phyloP scores from a whole-genome alignment of 2,113 vertebrate genomes.

The Xenopus tropicalis region UCB_Xtro_10.0 CM004444.2:50641001-50641500 shows the following conservation, averaged over 20 bases:
- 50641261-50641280: neutral
- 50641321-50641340: too few relatives aligned
- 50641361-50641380: too few relatives aligned
- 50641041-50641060: too few relatives aligned
- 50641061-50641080: too few relatives aligned
- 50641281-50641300: neutral
- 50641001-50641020: neutral
- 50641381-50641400: too few relatives aligned
- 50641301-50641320: neutral
- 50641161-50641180: slow-evolving; percentile 11
- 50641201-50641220: slow-evolving; percentile 16
- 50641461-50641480: too few relatives aligned
- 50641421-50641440: too few relatives aligned
- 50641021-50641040: neutral
- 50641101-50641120: neutral
- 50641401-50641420: too few relatives aligned
- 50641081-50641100: neutral
- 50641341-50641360: too few relatives aligned
- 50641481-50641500: too few relatives aligned
- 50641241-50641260: too few relatives aligned
- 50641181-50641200: slow-evolving; percentile 11
- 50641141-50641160: neutral
- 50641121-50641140: neutral
- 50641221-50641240: neutral
- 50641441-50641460: too few relatives aligned